Conservation (phyloP, 2,888 invertebrate species). For the Epiblema foenella region DNA sequence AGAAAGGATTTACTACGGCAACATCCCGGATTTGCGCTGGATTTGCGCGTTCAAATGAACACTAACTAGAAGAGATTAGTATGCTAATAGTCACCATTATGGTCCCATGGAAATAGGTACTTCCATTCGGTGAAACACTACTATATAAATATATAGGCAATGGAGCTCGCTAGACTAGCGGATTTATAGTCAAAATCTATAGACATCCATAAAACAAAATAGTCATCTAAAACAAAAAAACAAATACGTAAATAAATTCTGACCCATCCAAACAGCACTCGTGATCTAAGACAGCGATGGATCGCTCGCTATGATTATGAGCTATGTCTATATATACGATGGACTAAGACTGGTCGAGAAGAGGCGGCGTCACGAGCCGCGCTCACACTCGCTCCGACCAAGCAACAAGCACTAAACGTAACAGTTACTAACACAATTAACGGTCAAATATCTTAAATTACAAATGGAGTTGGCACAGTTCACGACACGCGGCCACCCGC, state of each 20-base stretch:
- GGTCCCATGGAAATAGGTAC: slow-evolving; percentile 63
- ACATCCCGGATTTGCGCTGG: slow-evolving; percentile 62
- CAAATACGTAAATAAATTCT: slow-evolving; percentile 64
- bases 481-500: slow-evolving; percentile 73
- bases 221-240: slow-evolving; percentile 68
- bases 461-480: slow-evolving; percentile 77
- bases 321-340: slow-evolving; percentile 73
- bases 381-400: slow-evolving; percentile 64
- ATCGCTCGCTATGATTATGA: slow-evolving; percentile 62
- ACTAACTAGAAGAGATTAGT: slow-evolving; percentile 81
- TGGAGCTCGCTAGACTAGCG: slow-evolving; percentile 81
- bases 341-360: slow-evolving; percentile 62
- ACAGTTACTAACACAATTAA: slow-evolving; percentile 78
- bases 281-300: slow-evolving; percentile 63
- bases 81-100: slow-evolving; percentile 76
- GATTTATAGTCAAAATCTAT: slow-evolving; percentile 73
- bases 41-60: slow-evolving; percentile 68
- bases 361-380: slow-evolving; percentile 58
- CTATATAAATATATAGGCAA: slow-evolving; percentile 74
- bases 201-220: slow-evolving; percentile 72
- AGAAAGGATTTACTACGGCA: slow-evolving; percentile 71
- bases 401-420: slow-evolving; percentile 79
- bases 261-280: slow-evolving; percentile 83
- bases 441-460: slow-evolving; percentile 80
- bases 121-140: slow-evolving; percentile 73